A percentile compares a stretch with the other conserved stretches of the same genome.
Conservation (phyloP, 2,113 vertebrate genomes). For the Pseudorhombus dupliciocellatus region DNA sequence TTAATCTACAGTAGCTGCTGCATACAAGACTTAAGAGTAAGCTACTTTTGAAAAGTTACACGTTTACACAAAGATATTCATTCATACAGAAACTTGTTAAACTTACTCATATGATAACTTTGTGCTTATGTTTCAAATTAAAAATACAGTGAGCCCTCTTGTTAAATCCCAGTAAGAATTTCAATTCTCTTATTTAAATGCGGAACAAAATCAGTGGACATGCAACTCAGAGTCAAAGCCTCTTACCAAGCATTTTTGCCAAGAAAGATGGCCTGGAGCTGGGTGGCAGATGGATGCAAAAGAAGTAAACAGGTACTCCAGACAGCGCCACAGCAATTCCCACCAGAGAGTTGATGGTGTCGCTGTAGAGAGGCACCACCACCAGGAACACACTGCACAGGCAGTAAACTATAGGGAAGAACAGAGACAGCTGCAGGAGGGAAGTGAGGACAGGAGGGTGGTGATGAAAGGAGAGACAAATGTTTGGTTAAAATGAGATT, state of each 20-base stretch:
- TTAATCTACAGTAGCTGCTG: background rate
- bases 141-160: constrained; percentile 1
- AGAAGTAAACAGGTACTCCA: constrained; percentile 80
- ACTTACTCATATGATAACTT: background rate
- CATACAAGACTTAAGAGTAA: constrained; percentile 21
- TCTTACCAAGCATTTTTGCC: constrained; percentile 64
- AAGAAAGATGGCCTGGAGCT: constrained; percentile 80
- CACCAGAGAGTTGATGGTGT: constrained; percentile 84
- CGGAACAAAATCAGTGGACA: background rate
- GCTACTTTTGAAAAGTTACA: constrained; percentile 9
- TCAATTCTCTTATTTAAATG: background rate
- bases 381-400: constrained; percentile 83
- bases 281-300: constrained; percentile 79
- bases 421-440: constrained; percentile 77
- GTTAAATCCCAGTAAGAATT: background rate
- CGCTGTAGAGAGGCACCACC: constrained; percentile 84
- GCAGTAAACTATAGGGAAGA: constrained; percentile 86
- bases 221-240: background rate
- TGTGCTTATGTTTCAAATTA: background rate
- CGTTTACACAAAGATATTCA: constrained; percentile 2
- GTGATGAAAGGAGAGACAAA: background rate
- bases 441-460: background rate
- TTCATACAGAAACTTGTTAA: background rate
- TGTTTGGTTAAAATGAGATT: no score
- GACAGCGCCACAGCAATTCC: constrained; percentile 83